Evolutionary conservation across 2,797 vertebrate species (phyloP).

Genomic region (Xenopus petersii): DNA sequence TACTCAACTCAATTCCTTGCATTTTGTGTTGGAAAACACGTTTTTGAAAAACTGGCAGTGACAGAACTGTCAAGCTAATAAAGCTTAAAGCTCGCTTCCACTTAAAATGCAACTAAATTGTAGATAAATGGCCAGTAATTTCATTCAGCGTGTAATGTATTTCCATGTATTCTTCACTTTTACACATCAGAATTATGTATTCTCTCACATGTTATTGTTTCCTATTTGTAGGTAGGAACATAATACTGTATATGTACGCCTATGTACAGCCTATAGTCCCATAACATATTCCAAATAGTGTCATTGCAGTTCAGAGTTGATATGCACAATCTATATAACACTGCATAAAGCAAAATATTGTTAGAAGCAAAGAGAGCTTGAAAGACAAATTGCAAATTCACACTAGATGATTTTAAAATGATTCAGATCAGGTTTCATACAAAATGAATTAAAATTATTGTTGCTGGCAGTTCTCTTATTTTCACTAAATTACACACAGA

Average conservation of each 20-base stretch:
- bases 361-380: slow-evolving; percentile 67
- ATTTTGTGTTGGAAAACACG: slow-evolving; percentile 45
- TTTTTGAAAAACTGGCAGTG: slow-evolving; percentile 43
- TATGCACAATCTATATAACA: slow-evolving; percentile 72
- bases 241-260: slow-evolving; percentile 19
- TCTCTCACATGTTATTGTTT: background rate
- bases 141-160: slow-evolving; percentile 19
- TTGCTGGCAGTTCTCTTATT: slow-evolving; percentile 72
- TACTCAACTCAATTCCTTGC: slow-evolving; percentile 27
- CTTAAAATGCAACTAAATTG: slow-evolving; percentile 23
- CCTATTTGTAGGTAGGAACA: slow-evolving; percentile 11
- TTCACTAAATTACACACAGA: slow-evolving; percentile 75
- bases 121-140: slow-evolving; percentile 1
- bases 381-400: slow-evolving; percentile 73
- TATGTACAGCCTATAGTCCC: slow-evolving; percentile 2
- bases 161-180: slow-evolving; percentile 16
- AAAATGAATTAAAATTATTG: slow-evolving; percentile 74
- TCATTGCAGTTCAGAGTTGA: slow-evolving; percentile 65
- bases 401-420: slow-evolving; percentile 74
- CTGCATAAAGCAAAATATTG: slow-evolving; percentile 66
- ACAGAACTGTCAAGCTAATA: slow-evolving; percentile 38
- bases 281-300: slow-evolving; percentile 43
- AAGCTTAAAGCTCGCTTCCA: slow-evolving; percentile 34
- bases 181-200: background rate
- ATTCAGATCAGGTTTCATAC: slow-evolving; percentile 73